phyloP scores from a whole-genome alignment of 1,140 invertebrate species.

The Trypoxylus dichotomus region DNA sequence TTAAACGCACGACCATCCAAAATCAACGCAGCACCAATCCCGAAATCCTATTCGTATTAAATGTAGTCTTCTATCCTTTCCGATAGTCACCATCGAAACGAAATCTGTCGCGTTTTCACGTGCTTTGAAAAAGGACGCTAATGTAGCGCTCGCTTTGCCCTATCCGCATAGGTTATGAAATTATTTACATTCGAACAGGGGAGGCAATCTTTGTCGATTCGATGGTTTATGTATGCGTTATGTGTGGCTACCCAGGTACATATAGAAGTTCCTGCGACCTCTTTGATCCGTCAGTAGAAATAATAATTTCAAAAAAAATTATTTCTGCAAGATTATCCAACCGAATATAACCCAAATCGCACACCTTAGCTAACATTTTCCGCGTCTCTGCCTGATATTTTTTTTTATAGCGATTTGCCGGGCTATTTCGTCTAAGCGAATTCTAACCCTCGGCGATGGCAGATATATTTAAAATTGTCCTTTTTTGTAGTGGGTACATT shows the following conservation, averaged over 20 bases:
- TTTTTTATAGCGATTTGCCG: not conserved
- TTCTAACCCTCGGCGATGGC: not conserved
- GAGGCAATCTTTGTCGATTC: conserved; percentile 5
- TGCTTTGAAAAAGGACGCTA: not conserved
- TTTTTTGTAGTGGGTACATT: too few relatives aligned
- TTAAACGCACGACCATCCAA: too few relatives aligned
- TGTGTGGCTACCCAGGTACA: too few relatives aligned
- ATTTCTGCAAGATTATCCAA: not conserved
- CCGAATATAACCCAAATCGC: not conserved
- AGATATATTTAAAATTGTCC: not conserved
- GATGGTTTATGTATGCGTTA: not conserved
- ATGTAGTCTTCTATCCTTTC: too few relatives aligned
- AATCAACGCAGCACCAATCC: not conserved
- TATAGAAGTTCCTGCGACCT: not conserved
- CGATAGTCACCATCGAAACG: too few relatives aligned
- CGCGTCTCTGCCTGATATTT: not conserved
- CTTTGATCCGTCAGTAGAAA: conserved; percentile 18
- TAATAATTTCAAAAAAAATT: conserved; percentile 19
- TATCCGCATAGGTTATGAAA: not conserved
- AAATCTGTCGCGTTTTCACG: too few relatives aligned
- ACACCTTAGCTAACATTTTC: not conserved
- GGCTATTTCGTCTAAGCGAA: not conserved
- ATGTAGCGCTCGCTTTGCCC: not conserved
- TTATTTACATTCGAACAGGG: conserved; percentile 11
- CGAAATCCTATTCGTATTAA: not conserved